Evolutionary conservation across 2,113 vertebrate species (phyloP).

Genomic region (Barnardius zonarius): DNA sequence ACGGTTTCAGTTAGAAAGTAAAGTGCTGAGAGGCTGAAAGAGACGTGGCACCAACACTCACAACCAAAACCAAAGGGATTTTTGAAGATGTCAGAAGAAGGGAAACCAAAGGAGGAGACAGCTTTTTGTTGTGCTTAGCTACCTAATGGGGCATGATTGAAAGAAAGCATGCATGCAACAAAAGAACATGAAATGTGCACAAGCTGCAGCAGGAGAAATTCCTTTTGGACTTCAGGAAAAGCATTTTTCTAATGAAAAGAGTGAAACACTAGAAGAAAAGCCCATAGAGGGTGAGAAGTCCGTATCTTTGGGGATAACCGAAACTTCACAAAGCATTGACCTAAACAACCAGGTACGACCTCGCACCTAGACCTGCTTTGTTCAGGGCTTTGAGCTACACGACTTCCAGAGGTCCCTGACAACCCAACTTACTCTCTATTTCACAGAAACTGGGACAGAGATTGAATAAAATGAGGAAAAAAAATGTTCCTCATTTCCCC

Average conservation of each 20-base stretch:
- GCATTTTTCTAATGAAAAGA: neutral
- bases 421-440: neutral
- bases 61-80: neutral
- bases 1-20: neutral
- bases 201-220: neutral
- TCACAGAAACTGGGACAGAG: neutral
- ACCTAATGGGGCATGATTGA: neutral
- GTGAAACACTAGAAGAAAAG: neutral
- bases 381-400: neutral
- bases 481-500: neutral
- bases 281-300: neutral
- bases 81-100: neutral
- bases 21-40: neutral
- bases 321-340: neutral
- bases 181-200: neutral
- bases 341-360: neutral
- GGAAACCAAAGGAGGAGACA: neutral
- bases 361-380: conserved; percentile 11
- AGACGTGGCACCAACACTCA: neutral
- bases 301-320: neutral
- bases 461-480: neutral
- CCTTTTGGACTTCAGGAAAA: neutral
- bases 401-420: neutral
- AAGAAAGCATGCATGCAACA: accelerated
- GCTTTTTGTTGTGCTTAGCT: neutral